Evolutionary conservation across 2,888 invertebrate genomes (phyloP).

Genomic region (Malachius bipustulatus): DNA sequence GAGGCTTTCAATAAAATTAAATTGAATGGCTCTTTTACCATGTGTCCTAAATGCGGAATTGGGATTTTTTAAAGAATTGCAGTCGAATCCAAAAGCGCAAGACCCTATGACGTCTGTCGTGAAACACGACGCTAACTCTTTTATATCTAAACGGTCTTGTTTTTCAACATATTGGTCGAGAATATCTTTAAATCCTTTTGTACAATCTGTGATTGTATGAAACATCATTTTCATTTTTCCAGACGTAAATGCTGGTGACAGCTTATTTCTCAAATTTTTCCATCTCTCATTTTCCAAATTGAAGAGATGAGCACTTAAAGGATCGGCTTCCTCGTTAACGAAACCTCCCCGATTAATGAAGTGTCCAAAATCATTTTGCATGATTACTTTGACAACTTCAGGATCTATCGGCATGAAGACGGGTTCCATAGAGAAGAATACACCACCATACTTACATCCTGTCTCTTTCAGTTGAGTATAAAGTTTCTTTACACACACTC

Average conservation of each 20-base stretch:
- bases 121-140: constrained; percentile 41
- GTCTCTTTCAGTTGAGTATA: too few species aligned
- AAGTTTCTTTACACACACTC: too few species aligned
- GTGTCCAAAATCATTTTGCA: too few species aligned
- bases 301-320: constrained; percentile 44
- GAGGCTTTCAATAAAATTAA: background rate
- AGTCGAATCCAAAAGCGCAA: constrained; percentile 47
- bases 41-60: constrained; percentile 20
- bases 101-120: constrained; percentile 48
- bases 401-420: too few species aligned
- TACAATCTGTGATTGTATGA: constrained; percentile 43
- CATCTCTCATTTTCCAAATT: constrained; percentile 43
- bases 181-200: constrained; percentile 39
- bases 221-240: constrained; percentile 56
- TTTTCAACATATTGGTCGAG: constrained; percentile 31
- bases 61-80: constrained; percentile 42
- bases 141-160: constrained; percentile 24
- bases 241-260: constrained; percentile 53
- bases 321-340: too few species aligned
- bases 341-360: too few species aligned
- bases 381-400: too few species aligned
- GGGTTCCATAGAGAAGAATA: too few species aligned
- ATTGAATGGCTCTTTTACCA: constrained; percentile 7
- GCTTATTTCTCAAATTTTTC: constrained; percentile 43
- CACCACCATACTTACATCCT: too few species aligned